These are phyloP conservation scores for Ctenopoma multispine DNA, from an alignment of 2,797 vertebrate genomes.

Conservation along the genomic window DNA sequence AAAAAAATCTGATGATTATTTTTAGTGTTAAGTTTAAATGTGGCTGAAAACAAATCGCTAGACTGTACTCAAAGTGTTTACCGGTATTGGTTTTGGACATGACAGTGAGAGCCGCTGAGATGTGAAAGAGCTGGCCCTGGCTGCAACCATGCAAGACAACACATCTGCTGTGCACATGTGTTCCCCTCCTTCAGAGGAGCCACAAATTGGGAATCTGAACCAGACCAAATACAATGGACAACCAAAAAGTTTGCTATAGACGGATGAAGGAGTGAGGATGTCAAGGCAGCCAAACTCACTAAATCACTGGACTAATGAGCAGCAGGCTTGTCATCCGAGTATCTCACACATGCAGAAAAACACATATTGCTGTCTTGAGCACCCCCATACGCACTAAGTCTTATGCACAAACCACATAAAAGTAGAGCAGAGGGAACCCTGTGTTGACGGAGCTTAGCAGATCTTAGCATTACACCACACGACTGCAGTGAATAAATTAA, in stretches of 20 bases:
- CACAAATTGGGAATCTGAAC: constrained; percentile 62
- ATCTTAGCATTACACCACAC: constrained; percentile 12
- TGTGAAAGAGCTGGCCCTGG: constrained; percentile 18
- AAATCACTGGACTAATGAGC: constrained; percentile 74
- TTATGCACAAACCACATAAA: constrained; percentile 49
- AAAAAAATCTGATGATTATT: constrained; percentile 26
- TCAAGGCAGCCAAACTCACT: constrained; percentile 55
- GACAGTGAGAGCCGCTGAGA: constrained; percentile 18
- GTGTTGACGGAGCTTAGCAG: constrained; percentile 25
- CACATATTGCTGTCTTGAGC: constrained; percentile 13
- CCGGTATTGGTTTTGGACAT: constrained; percentile 6
- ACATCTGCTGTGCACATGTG: constrained; percentile 68
- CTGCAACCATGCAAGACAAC: constrained; percentile 30
- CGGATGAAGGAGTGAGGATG: constrained; percentile 32
- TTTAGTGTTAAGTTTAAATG: constrained; percentile 29
- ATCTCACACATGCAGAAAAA: constrained; percentile 47
- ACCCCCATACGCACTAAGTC: neutral
- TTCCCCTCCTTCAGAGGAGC: constrained; percentile 43
- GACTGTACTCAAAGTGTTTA: constrained; percentile 18
- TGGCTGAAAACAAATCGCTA: constrained; percentile 4
- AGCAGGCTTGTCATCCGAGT: constrained; percentile 69
- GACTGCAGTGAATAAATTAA: constrained; percentile 44
- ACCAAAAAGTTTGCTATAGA: constrained; percentile 17
- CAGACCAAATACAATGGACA: constrained; percentile 66
- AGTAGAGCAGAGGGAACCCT: constrained; percentile 28